Evolutionary conservation across 2,113 vertebrate species (phyloP).

Genomic region (Nothobranchius kuhntae): DNA sequence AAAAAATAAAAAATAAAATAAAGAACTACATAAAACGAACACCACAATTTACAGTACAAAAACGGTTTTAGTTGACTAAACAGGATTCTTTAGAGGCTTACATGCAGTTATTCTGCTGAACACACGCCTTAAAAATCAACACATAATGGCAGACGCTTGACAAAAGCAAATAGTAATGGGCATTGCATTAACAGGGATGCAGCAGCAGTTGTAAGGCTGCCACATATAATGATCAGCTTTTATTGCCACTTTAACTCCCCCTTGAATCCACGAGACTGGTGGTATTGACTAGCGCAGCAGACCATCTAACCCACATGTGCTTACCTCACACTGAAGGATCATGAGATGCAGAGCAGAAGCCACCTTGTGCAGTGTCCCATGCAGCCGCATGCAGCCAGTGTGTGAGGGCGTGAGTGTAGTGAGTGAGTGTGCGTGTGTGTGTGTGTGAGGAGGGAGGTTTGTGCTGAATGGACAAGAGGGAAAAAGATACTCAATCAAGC

Average conservation of each 20-base stretch:
- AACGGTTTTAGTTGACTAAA: neutral
- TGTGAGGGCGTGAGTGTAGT: slow-evolving; percentile 21
- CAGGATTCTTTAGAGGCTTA: neutral
- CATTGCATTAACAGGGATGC: slow-evolving; percentile 37
- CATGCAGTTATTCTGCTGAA: neutral
- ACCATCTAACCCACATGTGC: slow-evolving; percentile 41
- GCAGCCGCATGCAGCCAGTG: slow-evolving; percentile 31
- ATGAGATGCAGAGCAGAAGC: slow-evolving; percentile 47
- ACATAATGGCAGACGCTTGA: slow-evolving; percentile 27
- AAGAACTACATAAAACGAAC: too few species aligned
- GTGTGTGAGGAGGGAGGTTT: slow-evolving; percentile 39
- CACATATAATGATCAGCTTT: slow-evolving; percentile 26
- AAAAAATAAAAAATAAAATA: too few species aligned
- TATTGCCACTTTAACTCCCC: slow-evolving; percentile 48
- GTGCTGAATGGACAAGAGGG: slow-evolving; percentile 69
- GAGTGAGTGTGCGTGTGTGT: slow-evolving; percentile 3
- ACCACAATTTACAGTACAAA: too few species aligned
- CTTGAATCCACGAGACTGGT: slow-evolving; percentile 8
- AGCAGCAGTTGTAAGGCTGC: slow-evolving; percentile 26
- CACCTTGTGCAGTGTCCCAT: slow-evolving; percentile 50
- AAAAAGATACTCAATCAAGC: slow-evolving; percentile 72
- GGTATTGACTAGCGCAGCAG: slow-evolving; percentile 11
- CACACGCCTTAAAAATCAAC: slow-evolving; percentile 5
- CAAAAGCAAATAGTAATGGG: slow-evolving; percentile 16
- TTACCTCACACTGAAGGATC: slow-evolving; percentile 71